Percentiles rank a stretch among this genome's conserved stretches.
Evolutionary conservation across 2,888 invertebrate species (phyloP).

Genomic region (Iphiclides podalirius): DNA sequence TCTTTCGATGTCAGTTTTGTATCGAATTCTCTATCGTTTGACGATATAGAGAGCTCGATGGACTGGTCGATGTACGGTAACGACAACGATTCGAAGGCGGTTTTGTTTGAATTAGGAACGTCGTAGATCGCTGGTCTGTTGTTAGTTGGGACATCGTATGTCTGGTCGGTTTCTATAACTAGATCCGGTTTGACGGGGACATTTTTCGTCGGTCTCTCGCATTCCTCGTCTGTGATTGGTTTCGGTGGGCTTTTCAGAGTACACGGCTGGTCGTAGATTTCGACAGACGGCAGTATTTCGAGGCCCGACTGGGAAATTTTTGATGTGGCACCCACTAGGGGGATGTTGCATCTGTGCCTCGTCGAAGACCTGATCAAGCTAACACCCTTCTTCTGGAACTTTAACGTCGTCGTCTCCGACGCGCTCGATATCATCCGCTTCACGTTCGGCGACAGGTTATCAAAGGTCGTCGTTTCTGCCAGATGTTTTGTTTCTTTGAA

Average conservation of each 20-base stretch:
- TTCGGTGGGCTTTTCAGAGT: constrained; percentile 45
- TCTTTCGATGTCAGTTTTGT: constrained; percentile 67
- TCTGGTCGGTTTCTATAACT: constrained; percentile 55
- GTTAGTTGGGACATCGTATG: constrained; percentile 72
- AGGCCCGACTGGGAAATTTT: constrained; percentile 75
- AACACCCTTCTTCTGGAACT: constrained; percentile 63
- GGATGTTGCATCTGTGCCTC: constrained; percentile 68
- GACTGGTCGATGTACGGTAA: constrained; percentile 73
- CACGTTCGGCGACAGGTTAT: constrained; percentile 81
- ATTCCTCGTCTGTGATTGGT: constrained; percentile 43
- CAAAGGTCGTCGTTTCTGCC: constrained; percentile 61
- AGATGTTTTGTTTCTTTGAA: constrained; percentile 52
- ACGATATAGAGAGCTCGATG: constrained; percentile 68
- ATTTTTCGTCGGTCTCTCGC: constrained; percentile 40
- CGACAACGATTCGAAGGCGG: constrained; percentile 68
- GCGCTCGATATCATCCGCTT: constrained; percentile 82
- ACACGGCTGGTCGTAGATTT: constrained; percentile 68
- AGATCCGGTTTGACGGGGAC: constrained; percentile 58
- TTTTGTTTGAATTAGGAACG: constrained; percentile 61
- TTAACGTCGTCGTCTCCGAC: constrained; percentile 60
- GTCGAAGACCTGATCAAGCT: constrained; percentile 56
- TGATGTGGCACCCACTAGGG: constrained; percentile 72
- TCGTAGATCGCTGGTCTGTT: constrained; percentile 71
- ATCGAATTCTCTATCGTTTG: constrained; percentile 76
- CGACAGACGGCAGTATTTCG: constrained; percentile 67